Percentiles rank a stretch among this genome's conserved stretches.
These are phyloP conservation scores for Ochropleura plecta DNA, from an alignment of 2,888 invertebrate genomes.

Conservation along the genomic window DNA sequence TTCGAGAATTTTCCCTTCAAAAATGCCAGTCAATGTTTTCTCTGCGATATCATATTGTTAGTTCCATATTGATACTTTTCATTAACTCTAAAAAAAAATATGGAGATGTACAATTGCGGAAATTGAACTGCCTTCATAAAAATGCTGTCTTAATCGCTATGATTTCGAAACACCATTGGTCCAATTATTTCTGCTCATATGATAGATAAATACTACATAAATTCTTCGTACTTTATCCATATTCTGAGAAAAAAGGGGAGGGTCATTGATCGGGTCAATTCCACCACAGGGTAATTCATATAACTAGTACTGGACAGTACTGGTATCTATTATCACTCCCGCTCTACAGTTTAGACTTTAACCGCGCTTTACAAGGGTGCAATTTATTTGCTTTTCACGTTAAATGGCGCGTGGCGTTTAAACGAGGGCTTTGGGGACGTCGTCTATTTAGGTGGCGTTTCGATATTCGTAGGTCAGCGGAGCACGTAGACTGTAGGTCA, in stretches of 20 bases:
- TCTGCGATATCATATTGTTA: neutral
- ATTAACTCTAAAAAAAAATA: neutral
- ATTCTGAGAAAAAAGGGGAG: too few species aligned
- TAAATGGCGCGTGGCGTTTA: conserved; percentile 41
- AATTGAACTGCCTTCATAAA: neutral
- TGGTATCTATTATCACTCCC: neutral
- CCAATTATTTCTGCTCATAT: too few species aligned
- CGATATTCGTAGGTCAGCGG: conserved; percentile 14
- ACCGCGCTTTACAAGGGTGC: conserved; percentile 1
- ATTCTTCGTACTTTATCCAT: too few species aligned
- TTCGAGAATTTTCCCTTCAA: neutral
- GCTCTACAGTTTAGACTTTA: conserved; percentile 16
- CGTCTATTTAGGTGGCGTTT: conserved; percentile 30
- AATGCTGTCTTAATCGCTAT: too few species aligned
- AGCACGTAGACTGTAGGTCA: neutral
- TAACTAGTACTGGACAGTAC: neutral
- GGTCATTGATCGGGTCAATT: neutral
- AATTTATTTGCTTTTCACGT: conserved; percentile 40
- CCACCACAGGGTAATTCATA: neutral
- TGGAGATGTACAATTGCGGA: neutral
- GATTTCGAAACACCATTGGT: too few species aligned
- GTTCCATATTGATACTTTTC: neutral
- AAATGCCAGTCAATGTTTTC: neutral
- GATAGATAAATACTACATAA: too few species aligned
- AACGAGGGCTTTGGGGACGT: conserved; percentile 24